Conservation (phyloP, 2,888 invertebrate genomes). For the Cylloceria caligata region DNA sequence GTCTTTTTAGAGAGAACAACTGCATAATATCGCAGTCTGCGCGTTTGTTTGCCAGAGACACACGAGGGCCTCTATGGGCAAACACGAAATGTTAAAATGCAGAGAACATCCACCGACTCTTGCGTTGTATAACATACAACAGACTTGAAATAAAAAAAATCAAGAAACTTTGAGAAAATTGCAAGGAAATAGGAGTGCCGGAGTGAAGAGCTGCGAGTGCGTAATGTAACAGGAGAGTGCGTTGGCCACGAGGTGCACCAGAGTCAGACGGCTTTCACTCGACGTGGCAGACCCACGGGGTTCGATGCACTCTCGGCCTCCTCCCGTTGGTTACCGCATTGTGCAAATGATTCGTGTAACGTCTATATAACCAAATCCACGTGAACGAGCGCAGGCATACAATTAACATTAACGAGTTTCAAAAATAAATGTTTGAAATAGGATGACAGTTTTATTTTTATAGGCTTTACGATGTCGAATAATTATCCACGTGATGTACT, state of each 20-base stretch:
- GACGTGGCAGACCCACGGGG: conserved; percentile 40
- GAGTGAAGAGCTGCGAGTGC: no score
- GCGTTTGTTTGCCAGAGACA: no score
- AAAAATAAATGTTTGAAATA: neutral
- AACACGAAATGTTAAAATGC: no score
- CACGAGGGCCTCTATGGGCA: no score
- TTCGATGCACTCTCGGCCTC: conserved; percentile 46
- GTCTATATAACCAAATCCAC: conserved; percentile 14
- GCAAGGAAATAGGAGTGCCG: no score
- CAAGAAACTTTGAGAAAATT: no score
- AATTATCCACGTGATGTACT: neutral
- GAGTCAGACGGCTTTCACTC: conserved; percentile 58
- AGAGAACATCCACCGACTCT: no score
- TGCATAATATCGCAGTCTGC: no score
- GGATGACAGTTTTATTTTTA: neutral
- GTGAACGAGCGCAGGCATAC: conserved; percentile 24
- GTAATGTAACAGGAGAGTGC: no score
- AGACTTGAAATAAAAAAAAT: no score
- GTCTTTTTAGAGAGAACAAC: no score
- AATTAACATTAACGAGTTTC: conserved; percentile 13
- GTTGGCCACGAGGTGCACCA: conserved; percentile 47
- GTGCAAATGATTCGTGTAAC: conserved; percentile 47
- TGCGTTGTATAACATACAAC: no score
- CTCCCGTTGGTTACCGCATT: conserved; percentile 43
- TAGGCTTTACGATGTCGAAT: neutral